Percentiles rank a stretch among this genome's conserved stretches.
These are phyloP conservation scores for Conistra vaccinii DNA, from an alignment of 2,888 invertebrate genomes.

Conservation along the genomic window DNA sequence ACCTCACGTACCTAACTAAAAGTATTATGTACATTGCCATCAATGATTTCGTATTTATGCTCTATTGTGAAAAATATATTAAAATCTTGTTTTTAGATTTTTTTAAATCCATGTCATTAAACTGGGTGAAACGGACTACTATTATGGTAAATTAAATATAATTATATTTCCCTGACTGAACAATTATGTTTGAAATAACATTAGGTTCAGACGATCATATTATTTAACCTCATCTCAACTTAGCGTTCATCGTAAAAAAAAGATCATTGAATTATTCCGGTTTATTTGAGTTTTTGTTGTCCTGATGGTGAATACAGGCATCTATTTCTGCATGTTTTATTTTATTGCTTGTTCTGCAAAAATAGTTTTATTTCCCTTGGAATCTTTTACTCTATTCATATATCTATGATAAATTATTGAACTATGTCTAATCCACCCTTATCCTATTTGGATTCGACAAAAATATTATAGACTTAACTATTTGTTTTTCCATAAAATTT, in stretches of 20 bases:
- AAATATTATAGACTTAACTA: neutral
- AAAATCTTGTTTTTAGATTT: neutral
- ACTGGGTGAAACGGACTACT: neutral
- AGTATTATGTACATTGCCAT: too few species aligned
- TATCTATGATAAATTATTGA: neutral
- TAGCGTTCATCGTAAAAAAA: conserved; percentile 17
- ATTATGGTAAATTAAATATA: neutral
- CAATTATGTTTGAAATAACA: conserved; percentile 7
- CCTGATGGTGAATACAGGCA: neutral
- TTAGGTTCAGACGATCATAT: neutral
- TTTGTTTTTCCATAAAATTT: neutral
- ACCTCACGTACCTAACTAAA: neutral
- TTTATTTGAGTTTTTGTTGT: conserved; percentile 14
- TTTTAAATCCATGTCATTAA: neutral
- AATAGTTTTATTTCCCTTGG: neutral
- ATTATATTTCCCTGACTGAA: neutral
- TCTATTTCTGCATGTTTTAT: neutral
- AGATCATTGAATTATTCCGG: conserved; percentile 23
- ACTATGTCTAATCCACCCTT: neutral
- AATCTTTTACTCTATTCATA: neutral
- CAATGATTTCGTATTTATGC: neutral
- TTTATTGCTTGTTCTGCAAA: neutral
- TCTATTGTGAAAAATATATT: neutral
- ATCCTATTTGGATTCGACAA: neutral
- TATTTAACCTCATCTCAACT: neutral